These are phyloP conservation scores for Dicaeum eximium DNA, from an alignment of 2,113 vertebrate species.

Conservation along the genomic window DNA sequence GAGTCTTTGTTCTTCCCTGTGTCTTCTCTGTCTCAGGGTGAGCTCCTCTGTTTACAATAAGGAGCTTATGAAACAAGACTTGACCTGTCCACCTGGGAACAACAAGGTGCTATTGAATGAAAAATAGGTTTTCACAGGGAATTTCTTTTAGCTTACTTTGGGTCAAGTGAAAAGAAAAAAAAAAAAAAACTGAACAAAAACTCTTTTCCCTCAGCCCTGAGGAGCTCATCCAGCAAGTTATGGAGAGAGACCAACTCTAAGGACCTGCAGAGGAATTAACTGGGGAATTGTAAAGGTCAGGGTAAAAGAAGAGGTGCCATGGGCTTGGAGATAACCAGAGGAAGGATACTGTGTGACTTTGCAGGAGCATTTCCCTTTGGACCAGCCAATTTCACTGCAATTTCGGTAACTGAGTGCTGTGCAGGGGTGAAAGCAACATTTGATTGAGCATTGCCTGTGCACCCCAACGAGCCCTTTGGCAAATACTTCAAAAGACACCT, in stretches of 20 bases:
- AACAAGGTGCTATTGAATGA: background rate
- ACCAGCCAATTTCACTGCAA: background rate
- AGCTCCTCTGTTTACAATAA: background rate
- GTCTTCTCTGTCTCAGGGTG: background rate
- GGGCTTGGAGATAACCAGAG: background rate
- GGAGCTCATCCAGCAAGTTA: background rate
- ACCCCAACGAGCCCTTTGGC: background rate
- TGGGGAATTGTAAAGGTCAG: background rate
- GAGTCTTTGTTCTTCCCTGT: background rate
- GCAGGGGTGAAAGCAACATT: background rate
- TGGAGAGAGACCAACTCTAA: background rate
- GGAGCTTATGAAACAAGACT: background rate
- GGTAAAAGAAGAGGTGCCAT: background rate
- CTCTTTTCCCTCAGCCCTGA: background rate
- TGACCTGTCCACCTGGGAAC: background rate
- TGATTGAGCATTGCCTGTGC: accelerated
- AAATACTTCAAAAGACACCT: background rate
- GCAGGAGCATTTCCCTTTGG: background rate
- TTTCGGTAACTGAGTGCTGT: background rate
- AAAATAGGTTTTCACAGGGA: background rate
- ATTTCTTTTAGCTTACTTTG: background rate
- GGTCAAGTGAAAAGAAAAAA: background rate
- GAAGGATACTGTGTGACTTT: background rate
- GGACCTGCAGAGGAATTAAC: background rate
- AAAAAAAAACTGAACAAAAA: background rate